Percentiles rank a stretch among this genome's conserved stretches.
Conservation (phyloP, 2,797 vertebrate species). For the Microctenopoma stevenorrisi region DNA sequence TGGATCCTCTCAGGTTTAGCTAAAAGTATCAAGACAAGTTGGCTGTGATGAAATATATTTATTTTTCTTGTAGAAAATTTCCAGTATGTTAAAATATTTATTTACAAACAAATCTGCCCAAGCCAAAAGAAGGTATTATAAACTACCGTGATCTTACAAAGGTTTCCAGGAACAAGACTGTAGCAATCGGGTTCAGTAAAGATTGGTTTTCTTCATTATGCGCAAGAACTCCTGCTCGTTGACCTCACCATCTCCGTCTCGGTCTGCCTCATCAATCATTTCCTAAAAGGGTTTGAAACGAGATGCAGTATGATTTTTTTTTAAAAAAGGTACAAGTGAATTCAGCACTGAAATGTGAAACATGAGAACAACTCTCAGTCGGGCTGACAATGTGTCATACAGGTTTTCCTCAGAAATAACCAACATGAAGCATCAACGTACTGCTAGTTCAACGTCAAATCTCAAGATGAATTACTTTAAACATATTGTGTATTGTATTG, state of each 20-base stretch:
- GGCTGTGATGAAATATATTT: constrained; percentile 65
- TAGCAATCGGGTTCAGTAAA: constrained; percentile 82
- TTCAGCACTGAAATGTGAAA: not conserved
- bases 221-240: constrained; percentile 94
- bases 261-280: constrained; percentile 97
- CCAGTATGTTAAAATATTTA: constrained; percentile 50
- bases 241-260: constrained; percentile 94
- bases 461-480: not conserved
- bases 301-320: not conserved
- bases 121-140: constrained; percentile 5
- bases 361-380: not conserved
- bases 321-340: not conserved
- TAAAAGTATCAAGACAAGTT: constrained; percentile 5
- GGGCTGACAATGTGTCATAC: not conserved
- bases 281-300: constrained; percentile 81
- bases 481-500: too few relatives aligned
- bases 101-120: constrained; percentile 49
- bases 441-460: not conserved
- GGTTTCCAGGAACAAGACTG: not conserved
- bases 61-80: constrained; percentile 66
- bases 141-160: constrained; percentile 25
- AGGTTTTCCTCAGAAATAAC: not conserved
- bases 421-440: not conserved
- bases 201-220: constrained; percentile 95
- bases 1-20: not conserved